Percentiles rank a stretch among this genome's conserved stretches.
Evolutionary conservation across 92 coral and sea anemone species (phyloP).

Genomic region (Phenganax marumi): DNA sequence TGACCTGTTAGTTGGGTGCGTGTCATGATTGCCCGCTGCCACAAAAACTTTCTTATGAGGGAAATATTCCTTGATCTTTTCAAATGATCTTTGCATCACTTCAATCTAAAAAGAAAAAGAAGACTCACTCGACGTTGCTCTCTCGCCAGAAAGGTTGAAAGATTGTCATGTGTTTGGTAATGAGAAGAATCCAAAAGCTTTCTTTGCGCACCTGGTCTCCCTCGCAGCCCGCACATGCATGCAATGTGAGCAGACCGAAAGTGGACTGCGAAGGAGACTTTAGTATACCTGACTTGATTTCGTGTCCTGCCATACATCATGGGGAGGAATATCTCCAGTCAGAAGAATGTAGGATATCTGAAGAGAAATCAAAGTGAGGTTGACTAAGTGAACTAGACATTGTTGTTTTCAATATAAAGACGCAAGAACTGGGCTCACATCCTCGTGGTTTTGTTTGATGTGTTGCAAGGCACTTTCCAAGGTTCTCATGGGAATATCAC

Average conservation of each 20-base stretch:
- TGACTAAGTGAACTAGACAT: too few relatives aligned
- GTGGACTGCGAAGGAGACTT: too few relatives aligned
- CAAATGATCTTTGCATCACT: conserved; percentile 64
- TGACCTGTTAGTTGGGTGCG: conserved; percentile 90
- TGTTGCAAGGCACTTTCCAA: conserved; percentile 80
- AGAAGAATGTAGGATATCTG: conserved; percentile 71
- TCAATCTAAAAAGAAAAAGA: conserved; percentile 48
- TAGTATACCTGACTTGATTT: conserved; percentile 68
- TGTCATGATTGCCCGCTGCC: conserved; percentile 91
- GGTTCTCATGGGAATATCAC: conserved; percentile 83
- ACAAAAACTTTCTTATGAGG: conserved; percentile 75
- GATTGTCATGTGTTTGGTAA: too few relatives aligned
- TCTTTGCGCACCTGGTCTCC: too few relatives aligned
- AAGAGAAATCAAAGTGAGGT: background rate
- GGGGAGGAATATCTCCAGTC: conserved; percentile 93
- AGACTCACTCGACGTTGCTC: background rate
- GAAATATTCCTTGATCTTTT: conserved; percentile 61
- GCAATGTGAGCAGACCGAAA: background rate
- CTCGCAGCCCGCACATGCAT: background rate
- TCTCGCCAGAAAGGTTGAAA: too few relatives aligned
- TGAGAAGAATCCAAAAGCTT: too few relatives aligned
- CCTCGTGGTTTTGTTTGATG: conserved; percentile 74
- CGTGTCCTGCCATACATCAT: conserved; percentile 88
- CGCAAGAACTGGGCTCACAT: background rate
- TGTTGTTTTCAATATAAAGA: background rate